These are phyloP conservation scores for Scolanthus callimorphus DNA, from an alignment of 92 coral and sea anemone species.

Conservation along the genomic window DNA sequence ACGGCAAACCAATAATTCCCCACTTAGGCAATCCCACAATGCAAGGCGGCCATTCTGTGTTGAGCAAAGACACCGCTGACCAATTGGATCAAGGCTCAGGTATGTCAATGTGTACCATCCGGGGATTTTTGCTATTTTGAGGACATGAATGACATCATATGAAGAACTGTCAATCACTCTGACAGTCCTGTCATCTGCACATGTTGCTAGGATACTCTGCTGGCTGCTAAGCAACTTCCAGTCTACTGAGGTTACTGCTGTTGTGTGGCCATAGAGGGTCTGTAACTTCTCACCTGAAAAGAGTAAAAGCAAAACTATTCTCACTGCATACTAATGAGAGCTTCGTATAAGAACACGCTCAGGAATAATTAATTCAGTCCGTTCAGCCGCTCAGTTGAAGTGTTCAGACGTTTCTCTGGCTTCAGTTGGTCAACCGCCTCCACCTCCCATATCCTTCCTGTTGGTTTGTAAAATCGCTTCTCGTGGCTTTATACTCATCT, in stretches of 20 bases:
- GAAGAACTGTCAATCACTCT: constrained; percentile 52
- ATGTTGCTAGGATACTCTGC: constrained; percentile 56
- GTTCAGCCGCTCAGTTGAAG: no score
- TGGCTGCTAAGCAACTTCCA: constrained; percentile 66
- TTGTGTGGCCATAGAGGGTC: constrained; percentile 76
- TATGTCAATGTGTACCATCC: constrained; percentile 90
- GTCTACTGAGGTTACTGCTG: constrained; percentile 86
- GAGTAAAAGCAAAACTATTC: no score
- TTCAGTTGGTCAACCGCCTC: no score
- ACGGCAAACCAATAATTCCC: constrained; percentile 57
- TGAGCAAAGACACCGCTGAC: constrained; percentile 76
- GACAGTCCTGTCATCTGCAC: constrained; percentile 89
- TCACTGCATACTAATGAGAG: no score
- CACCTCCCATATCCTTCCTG: no score
- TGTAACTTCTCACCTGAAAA: constrained; percentile 56
- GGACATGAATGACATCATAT: constrained; percentile 42
- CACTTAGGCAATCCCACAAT: constrained; percentile 78
- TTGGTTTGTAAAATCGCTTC: no score
- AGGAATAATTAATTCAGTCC: no score
- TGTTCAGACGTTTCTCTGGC: no score
- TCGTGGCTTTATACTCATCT: no score
- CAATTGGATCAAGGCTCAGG: constrained; percentile 65
- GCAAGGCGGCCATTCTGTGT: constrained; percentile 84
- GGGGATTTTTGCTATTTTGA: constrained; percentile 48
- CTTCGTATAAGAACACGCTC: no score